These are phyloP conservation scores for Xenops minutus DNA, from an alignment of 2,797 vertebrate genomes.

Conservation along the genomic window DNA sequence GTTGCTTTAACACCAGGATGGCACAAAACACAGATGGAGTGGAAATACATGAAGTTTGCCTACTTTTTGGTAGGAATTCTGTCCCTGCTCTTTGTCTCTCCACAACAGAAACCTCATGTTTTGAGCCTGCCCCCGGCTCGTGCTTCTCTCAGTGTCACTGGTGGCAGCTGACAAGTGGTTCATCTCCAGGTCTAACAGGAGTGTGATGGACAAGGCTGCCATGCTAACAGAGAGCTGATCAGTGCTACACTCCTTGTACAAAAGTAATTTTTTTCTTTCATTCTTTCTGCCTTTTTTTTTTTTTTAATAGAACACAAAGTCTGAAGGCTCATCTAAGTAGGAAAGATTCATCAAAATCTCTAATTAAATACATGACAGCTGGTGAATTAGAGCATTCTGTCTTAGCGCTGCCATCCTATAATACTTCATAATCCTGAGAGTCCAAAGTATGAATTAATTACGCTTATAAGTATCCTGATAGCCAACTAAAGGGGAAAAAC, in stretches of 20 bases:
- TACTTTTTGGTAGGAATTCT: not conserved
- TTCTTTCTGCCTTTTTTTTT: not conserved
- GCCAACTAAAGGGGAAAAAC: not conserved
- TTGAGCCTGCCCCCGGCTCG: not conserved
- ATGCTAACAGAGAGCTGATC: not conserved
- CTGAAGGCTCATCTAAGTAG: conserved; percentile 57
- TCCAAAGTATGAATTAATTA: conserved; percentile 79
- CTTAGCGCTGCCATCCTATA: conserved; percentile 71
- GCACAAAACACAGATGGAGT: not conserved
- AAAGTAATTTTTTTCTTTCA: not conserved
- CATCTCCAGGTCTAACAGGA: not conserved
- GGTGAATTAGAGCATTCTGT: conserved; percentile 79
- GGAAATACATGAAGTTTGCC: not conserved
- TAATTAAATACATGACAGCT: conserved; percentile 81
- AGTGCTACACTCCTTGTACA: not conserved
- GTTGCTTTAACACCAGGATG: not conserved
- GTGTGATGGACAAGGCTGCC: not conserved
- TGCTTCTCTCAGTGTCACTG: not conserved
- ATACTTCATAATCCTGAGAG: conserved; percentile 78
- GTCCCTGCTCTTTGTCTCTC: not conserved
- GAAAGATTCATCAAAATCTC: conserved; percentile 74
- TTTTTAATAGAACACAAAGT: not conserved
- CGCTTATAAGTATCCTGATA: conserved; percentile 66
- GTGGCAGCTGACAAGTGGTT: not conserved
- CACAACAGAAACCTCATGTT: not conserved